Percentiles rank a stretch among this genome's conserved stretches.
These are phyloP conservation scores for Drosophila bifasciata DNA, from an alignment of 1,140 invertebrate species.

Conservation along the genomic window DNA sequence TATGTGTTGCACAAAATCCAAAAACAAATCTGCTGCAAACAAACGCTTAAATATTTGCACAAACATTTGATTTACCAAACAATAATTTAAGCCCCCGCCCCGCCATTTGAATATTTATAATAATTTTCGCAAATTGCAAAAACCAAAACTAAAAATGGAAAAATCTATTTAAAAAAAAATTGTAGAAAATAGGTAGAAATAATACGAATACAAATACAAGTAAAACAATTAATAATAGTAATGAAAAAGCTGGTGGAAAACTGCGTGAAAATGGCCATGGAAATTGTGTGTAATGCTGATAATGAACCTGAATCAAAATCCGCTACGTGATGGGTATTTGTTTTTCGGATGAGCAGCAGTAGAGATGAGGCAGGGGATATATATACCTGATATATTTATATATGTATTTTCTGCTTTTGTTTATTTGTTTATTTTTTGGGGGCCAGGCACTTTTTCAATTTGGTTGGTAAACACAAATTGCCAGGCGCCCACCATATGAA, in stretches of 20 bases:
- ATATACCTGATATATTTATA: constrained; percentile 3
- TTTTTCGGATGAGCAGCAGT: constrained; percentile 12
- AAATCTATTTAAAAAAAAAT: too few relatives aligned
- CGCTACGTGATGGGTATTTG: constrained; percentile 59
- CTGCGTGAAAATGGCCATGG: constrained; percentile 25
- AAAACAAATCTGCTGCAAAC: too few relatives aligned
- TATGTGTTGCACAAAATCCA: too few relatives aligned
- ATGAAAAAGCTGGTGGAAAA: neutral
- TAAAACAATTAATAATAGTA: constrained; percentile 18
- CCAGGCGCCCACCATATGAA: constrained; percentile 53
- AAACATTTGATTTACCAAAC: neutral
- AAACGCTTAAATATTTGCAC: neutral
- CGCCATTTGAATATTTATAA: constrained; percentile 29
- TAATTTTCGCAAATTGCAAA: constrained; percentile 12
- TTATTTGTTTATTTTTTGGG: constrained; percentile 29
- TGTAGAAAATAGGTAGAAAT: neutral
- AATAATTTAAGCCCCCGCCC: constrained; percentile 16
- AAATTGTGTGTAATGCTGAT: constrained; percentile 51
- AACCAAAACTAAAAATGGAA: constrained; percentile 20
- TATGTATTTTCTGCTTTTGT: constrained; percentile 21
- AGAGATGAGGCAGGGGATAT: too few relatives aligned
- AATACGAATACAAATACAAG: constrained; percentile 5
- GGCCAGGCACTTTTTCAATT: constrained; percentile 58
- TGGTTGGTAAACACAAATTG: constrained; percentile 70
- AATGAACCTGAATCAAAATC: constrained; percentile 56